Evolutionary conservation across 2,797 vertebrate species (phyloP).

Genomic region (Eutrigla gurnardus): DNA sequence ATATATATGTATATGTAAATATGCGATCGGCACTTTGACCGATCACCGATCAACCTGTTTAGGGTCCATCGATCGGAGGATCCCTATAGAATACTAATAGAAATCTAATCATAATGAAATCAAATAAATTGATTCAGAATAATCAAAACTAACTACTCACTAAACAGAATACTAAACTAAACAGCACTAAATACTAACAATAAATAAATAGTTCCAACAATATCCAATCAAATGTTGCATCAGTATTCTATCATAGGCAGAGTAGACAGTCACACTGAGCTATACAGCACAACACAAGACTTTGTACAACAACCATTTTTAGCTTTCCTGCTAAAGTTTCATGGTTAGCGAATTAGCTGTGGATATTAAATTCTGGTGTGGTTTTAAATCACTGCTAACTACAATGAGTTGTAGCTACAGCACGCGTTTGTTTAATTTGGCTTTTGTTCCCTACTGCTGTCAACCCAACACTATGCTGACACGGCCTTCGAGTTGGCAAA

Average conservation of each 20-base stretch:
- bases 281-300: background rate
- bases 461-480: background rate
- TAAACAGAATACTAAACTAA: too few relatives aligned
- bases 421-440: background rate
- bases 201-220: too few relatives aligned
- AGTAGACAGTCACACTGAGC: background rate
- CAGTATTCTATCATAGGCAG: background rate
- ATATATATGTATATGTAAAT: too few relatives aligned
- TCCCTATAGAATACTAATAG: too few relatives aligned
- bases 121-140: too few relatives aligned
- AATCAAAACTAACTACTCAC: too few relatives aligned
- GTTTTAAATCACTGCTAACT: background rate
- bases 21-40: too few relatives aligned
- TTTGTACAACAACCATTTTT: background rate
- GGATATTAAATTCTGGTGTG: background rate
- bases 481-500: background rate
- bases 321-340: background rate
- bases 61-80: too few relatives aligned
- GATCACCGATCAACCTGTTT: too few relatives aligned
- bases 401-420: background rate
- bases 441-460: background rate
- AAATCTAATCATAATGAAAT: too few relatives aligned
- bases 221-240: background rate
- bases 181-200: too few relatives aligned
- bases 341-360: background rate